Conservation (phyloP, 1,140 invertebrate genomes). For the Trichoplusia ni region DNA sequence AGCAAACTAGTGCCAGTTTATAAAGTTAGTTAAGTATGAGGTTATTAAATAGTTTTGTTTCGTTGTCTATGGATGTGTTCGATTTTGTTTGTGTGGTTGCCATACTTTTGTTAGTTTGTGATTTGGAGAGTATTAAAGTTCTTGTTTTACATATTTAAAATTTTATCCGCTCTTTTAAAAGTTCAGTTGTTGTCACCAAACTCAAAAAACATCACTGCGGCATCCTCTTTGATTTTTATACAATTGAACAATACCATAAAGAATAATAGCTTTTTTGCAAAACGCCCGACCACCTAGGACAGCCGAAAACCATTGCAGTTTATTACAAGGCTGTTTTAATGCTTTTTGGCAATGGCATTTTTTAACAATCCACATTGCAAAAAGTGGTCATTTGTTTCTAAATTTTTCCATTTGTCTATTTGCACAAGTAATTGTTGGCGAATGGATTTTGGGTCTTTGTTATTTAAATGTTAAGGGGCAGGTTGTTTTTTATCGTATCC, state of each 20-base stretch:
- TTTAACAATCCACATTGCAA: conserved; percentile 62
- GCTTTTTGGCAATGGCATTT: conserved; percentile 50
- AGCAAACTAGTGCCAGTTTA: conserved; percentile 46
- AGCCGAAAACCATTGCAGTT: conserved; percentile 43
- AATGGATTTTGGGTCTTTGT: conserved; percentile 5
- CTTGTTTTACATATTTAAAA: neutral
- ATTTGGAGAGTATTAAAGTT: too few relatives aligned
- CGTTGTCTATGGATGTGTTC: neutral
- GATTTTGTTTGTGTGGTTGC: too few relatives aligned
- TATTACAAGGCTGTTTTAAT: conserved; percentile 47
- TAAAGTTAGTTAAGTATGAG: conserved; percentile 29
- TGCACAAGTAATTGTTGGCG: conserved; percentile 46
- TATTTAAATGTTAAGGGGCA: neutral
- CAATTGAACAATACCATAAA: conserved; percentile 44
- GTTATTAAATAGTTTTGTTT: conserved; percentile 8
- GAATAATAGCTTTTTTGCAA: conserved; percentile 51
- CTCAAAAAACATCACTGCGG: neutral
- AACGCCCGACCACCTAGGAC: conserved; percentile 52
- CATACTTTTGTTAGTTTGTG: too few relatives aligned
- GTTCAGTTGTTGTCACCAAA: conserved; percentile 10
- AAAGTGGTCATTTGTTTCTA: conserved; percentile 56
- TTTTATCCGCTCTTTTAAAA: neutral
- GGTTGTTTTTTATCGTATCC: neutral
- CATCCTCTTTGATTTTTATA: conserved; percentile 13
- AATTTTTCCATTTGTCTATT: conserved; percentile 51